Percentiles rank a stretch among this genome's conserved stretches.
Conservation (phyloP, 2,888 invertebrate species). For the Hedychridium roseum region DNA sequence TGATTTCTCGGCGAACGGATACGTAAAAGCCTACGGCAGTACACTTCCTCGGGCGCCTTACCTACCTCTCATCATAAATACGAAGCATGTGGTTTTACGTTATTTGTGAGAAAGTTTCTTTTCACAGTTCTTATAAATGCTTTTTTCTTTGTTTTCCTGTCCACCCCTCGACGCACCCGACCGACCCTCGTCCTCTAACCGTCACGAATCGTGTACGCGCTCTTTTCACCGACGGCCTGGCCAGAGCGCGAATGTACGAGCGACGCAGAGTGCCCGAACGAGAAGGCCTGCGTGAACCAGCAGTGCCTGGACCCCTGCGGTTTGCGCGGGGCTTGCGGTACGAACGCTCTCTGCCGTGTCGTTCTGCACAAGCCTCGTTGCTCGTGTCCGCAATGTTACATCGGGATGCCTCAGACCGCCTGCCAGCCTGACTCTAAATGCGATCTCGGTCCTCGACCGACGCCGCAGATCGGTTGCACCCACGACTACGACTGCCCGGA, state of each 20-base stretch:
- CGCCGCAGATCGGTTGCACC: conserved; percentile 71
- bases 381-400: conserved; percentile 87
- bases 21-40: no score
- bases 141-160: conserved; percentile 71
- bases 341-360: conserved; percentile 87
- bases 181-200: conserved; percentile 19
- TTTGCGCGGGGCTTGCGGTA: conserved; percentile 87
- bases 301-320: conserved; percentile 92
- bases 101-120: conserved; percentile 79
- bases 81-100: conserved; percentile 69
- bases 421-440: conserved; percentile 85
- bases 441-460: conserved; percentile 70
- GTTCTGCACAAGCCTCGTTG: conserved; percentile 86
- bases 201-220: no score
- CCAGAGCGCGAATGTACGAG: conserved; percentile 86
- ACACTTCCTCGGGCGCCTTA: conserved; percentile 44
- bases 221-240: not conserved
- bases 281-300: conserved; percentile 90
- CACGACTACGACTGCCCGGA: conserved; percentile 77
- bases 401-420: conserved; percentile 81
- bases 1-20: conserved; percentile 26
- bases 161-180: conserved; percentile 52
- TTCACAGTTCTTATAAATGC: conserved; percentile 88
- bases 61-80: conserved; percentile 38
- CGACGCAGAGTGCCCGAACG: conserved; percentile 90